These are phyloP conservation scores for Acleris holmiana DNA, from an alignment of 2,888 invertebrate genomes.

Conservation along the genomic window DNA sequence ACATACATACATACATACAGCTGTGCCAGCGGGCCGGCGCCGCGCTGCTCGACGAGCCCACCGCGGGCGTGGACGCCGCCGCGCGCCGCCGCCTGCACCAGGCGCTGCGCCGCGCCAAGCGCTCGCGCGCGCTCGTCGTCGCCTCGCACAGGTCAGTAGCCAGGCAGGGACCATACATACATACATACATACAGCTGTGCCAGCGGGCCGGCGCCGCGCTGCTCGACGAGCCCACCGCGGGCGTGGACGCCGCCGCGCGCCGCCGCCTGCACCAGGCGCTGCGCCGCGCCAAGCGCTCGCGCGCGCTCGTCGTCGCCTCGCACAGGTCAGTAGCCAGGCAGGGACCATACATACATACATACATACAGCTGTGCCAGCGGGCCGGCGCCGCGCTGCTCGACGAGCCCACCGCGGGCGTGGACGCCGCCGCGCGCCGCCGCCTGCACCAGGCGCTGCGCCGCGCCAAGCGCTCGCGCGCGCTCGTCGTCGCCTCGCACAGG, in stretches of 20 bases:
- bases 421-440: constrained; percentile 89
- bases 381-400: constrained; percentile 87
- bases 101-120: constrained; percentile 47
- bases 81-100: constrained; percentile 84
- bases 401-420: constrained; percentile 87
- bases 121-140: constrained; percentile 67
- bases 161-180: too few species aligned
- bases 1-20: too few species aligned
- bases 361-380: constrained; percentile 43
- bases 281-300: too few species aligned
- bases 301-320: too few species aligned
- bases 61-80: constrained; percentile 88
- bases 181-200: too few species aligned
- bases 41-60: constrained; percentile 90
- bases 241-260: too few species aligned
- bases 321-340: too few species aligned
- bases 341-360: too few species aligned
- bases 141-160: constrained; percentile 57
- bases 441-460: constrained; percentile 51
- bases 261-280: too few species aligned
- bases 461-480: constrained; percentile 66
- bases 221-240: too few species aligned
- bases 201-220: too few species aligned
- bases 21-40: constrained; percentile 68
- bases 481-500: constrained; percentile 60